A percentile compares a stretch with the other conserved stretches of the same genome.
Conservation (phyloP, 2,888 invertebrate genomes). For the Dermolepida albohirtum region DNA sequence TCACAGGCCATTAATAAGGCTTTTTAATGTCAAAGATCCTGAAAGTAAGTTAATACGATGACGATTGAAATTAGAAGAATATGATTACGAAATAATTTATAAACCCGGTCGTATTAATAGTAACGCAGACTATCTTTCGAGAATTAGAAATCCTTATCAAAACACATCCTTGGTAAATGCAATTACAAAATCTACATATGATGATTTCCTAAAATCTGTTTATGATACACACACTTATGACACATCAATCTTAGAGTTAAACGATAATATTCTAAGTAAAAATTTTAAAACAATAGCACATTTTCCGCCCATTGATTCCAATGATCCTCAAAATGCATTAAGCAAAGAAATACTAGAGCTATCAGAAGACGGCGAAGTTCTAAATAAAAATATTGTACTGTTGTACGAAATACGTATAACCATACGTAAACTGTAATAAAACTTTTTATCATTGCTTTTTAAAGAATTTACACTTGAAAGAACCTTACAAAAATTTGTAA, state of each 20-base stretch:
- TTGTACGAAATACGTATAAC: not conserved
- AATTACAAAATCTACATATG: not conserved
- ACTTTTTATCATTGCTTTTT: not conserved
- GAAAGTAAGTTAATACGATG: conserved; percentile 54
- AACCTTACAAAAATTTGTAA: not conserved
- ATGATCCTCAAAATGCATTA: not conserved
- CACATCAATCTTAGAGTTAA: not conserved
- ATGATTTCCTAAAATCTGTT: not conserved
- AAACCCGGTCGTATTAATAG: conserved; percentile 53
- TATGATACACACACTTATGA: not conserved
- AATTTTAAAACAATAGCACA: not conserved
- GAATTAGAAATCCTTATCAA: not conserved
- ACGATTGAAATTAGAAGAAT: conserved; percentile 55
- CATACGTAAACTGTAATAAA: not conserved
- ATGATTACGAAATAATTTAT: conserved; percentile 54
- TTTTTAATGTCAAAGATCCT: conserved; percentile 57
- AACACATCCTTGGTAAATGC: not conserved
- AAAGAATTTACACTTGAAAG: conserved; percentile 3
- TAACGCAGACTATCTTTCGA: conserved; percentile 55
- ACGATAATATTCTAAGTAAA: not conserved
- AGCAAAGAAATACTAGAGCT: not conserved
- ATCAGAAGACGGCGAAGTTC: not conserved
- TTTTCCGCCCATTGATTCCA: conserved; percentile 2
- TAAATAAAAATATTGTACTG: conserved; percentile 6
- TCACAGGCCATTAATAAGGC: conserved; percentile 57